Base-by-base conservation (phyloP, 2,113 vertebrate genomes). In the Tautogolabrus adspersus region DNA sequence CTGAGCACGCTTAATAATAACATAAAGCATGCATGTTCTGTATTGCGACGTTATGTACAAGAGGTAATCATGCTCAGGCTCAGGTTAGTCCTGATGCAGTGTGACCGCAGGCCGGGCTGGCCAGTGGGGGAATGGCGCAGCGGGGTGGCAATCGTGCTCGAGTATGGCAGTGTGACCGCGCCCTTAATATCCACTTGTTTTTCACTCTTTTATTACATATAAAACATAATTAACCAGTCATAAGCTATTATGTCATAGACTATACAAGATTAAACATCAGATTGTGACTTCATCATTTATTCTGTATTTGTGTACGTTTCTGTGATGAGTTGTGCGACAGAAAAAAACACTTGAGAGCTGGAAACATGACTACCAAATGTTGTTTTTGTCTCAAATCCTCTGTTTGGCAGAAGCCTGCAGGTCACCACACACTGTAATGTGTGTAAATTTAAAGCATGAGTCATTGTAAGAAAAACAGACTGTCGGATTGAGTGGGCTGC, bases 371-470 rank as follows among this genome's bases (percentile, higher is more conserved):
- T 19, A 7, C 67, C 71, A 67, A 81, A 75, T 79, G 55, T 56
- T 68, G 40, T 72, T 23, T 52, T 71, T 55, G 21, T 66, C 56
- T 8, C 30, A 59, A 63, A 70, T 76, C 68, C 74, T 77, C 22
- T 66, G 68, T 63, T 71, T 63, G 76, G 79, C 75, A 74, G 59
- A 37, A 46, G 2, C 66, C 55, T 34, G 30, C 62, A 67, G 75
- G 60, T 82, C 76, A 80, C 58, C 42, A 52, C 78, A 67, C 81
- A 46, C 69, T 75, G 82, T 79, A 82, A 73, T 78, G 78, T 69
- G 78, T 57, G 75, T 70, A 49, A 57, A 82, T 82, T 80, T 80
- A 71, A 71, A 82, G 42, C 66, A 60, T 70, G 76, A 83, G 47
- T 87, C 76, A 89, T 6, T 54, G 79, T 64, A 26, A 66, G 46